Conservation (phyloP, 2,797 vertebrate species). For the Rhynchotus rufescens region DNA sequence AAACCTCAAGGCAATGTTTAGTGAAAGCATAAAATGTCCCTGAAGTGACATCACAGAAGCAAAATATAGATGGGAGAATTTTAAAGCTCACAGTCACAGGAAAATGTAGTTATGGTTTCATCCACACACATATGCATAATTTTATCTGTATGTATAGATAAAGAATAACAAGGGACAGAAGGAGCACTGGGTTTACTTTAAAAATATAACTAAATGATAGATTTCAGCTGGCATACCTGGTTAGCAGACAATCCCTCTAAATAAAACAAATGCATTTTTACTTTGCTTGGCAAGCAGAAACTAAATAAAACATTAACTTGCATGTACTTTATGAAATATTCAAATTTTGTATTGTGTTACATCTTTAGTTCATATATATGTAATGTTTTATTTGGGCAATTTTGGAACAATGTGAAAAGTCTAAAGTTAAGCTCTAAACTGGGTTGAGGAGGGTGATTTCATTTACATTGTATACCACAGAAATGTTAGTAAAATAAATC, state of each 20-base stretch:
- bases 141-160: neutral
- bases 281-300: neutral
- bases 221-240: conserved; percentile 28
- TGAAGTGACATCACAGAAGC: conserved; percentile 44
- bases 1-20: conserved; percentile 56
- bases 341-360: neutral
- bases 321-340: conserved; percentile 6
- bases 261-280: conserved; percentile 23
- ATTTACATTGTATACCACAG: neutral
- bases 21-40: conserved; percentile 55
- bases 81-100: conserved; percentile 17
- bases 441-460: neutral
- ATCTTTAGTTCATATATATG: neutral
- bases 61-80: conserved; percentile 50
- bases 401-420: neutral
- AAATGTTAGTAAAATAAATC: neutral
- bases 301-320: conserved; percentile 25
- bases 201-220: neutral
- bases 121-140: neutral
- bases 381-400: neutral
- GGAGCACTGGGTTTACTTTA: neutral
- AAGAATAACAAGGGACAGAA: conserved; percentile 16
- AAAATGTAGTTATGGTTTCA: conserved; percentile 31
- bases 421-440: neutral
- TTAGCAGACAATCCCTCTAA: neutral